Conservation (phyloP, 2,888 invertebrate species). For the Acleris holmiana region DNA sequence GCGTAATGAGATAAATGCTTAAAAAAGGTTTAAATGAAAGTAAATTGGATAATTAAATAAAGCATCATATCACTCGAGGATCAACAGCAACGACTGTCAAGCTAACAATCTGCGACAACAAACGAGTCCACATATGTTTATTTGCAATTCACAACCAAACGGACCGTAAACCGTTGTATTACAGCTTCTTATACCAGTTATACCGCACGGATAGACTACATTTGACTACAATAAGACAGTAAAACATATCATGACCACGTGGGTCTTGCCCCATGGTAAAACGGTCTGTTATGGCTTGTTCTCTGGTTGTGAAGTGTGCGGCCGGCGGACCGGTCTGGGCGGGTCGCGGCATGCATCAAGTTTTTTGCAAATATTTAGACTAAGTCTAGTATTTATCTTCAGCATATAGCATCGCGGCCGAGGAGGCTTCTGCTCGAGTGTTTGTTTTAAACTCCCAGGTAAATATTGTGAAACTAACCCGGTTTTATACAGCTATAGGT, state of each 20-base stretch:
- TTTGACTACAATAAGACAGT: background rate
- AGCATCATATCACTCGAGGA: too few species aligned
- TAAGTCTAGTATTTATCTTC: slow-evolving; percentile 22
- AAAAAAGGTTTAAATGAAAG: too few species aligned
- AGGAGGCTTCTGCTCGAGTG: background rate
- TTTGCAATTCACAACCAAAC: background rate
- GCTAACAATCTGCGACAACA: slow-evolving; percentile 14
- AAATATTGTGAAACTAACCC: too few species aligned
- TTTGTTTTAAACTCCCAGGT: too few species aligned
- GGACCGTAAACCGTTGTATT: background rate
- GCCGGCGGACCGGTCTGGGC: slow-evolving; percentile 8
- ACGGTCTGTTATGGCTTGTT: slow-evolving; percentile 2
- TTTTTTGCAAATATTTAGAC: slow-evolving; percentile 38
- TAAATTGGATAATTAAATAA: too few species aligned
- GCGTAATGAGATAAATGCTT: too few species aligned
- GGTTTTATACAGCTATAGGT: too few species aligned
- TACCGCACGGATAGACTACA: background rate
- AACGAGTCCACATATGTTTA: slow-evolving; percentile 7
- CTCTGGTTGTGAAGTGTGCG: background rate
- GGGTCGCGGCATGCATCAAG: slow-evolving; percentile 23
- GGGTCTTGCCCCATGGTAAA: background rate
- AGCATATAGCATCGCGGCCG: too few species aligned
- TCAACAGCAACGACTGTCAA: slow-evolving; percentile 4
- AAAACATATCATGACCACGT: too few species aligned
- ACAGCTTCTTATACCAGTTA: background rate